phyloP scores from a whole-genome alignment of 1,140 invertebrate genomes.

The Drosophila bifasciata region DNA sequence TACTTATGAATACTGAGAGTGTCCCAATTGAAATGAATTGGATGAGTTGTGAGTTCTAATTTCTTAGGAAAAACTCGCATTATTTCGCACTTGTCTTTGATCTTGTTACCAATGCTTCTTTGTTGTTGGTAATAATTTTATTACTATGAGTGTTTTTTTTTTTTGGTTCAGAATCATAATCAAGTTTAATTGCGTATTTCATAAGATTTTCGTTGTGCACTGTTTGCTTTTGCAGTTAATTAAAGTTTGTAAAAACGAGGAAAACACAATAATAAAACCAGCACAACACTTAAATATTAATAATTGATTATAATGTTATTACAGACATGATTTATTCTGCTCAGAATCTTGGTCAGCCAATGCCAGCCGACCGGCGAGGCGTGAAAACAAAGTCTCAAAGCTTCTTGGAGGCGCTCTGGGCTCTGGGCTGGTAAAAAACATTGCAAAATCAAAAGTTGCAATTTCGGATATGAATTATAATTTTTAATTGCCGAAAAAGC shows the following conservation, averaged over 20 bases:
- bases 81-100: constrained; percentile 21
- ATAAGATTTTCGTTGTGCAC: constrained; percentile 73
- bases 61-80: too few species aligned
- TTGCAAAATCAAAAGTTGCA: constrained; percentile 65
- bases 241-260: constrained; percentile 42
- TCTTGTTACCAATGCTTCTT: constrained; percentile 33
- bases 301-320: constrained; percentile 75
- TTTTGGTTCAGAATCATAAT: constrained; percentile 45
- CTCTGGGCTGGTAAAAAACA: constrained; percentile 12
- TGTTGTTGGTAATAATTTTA: constrained; percentile 1
- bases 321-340: constrained; percentile 71
- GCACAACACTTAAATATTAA: constrained; percentile 74
- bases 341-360: constrained; percentile 69
- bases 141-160: constrained; percentile 16
- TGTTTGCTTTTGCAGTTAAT: constrained; percentile 76
- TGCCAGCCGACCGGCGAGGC: constrained; percentile 54
- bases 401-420: too few species aligned
- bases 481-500: constrained; percentile 52
- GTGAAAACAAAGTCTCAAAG: constrained; percentile 47
- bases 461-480: constrained; percentile 25
- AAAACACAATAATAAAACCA: constrained; percentile 56
- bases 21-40: too few species aligned
- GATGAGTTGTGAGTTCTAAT: too few species aligned
- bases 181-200: constrained; percentile 68
- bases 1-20: too few species aligned